phyloP scores from a whole-genome alignment of 2,113 vertebrate genomes.

The Ictalurus punctatus region DNA sequence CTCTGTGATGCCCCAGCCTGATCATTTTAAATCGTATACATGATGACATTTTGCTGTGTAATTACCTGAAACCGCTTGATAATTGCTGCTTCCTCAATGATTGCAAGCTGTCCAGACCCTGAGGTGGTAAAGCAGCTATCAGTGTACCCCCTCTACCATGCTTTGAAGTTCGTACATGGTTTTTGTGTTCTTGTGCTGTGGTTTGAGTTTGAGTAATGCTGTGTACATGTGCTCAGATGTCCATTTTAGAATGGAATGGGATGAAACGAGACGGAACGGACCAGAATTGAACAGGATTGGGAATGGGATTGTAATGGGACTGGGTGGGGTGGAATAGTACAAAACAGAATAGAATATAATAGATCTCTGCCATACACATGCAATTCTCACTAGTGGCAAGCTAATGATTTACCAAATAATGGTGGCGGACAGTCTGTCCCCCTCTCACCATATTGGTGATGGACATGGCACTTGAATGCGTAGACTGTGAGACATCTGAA shows the following conservation, averaged over 20 bases:
- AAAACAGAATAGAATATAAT: neutral
- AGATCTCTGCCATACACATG: neutral
- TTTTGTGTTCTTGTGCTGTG: neutral
- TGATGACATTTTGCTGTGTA: neutral
- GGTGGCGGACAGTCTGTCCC: neutral
- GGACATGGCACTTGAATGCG: too few relatives aligned
- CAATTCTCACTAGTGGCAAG: neutral
- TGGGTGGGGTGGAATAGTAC: neutral
- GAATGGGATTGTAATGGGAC: too few relatives aligned
- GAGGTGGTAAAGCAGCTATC: neutral
- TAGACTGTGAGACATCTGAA: too few relatives aligned
- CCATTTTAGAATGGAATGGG: neutral
- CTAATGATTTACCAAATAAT: neutral
- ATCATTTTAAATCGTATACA: neutral
- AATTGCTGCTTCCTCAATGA: neutral
- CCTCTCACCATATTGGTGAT: too few relatives aligned
- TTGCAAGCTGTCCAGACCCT: conserved; percentile 10
- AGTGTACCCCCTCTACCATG: neutral
- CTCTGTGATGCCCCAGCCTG: neutral
- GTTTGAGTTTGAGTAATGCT: neutral
- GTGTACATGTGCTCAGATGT: neutral
- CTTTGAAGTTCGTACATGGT: conserved; percentile 11
- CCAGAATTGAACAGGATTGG: too few relatives aligned
- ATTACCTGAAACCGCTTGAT: conserved; percentile 14
- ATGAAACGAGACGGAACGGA: too few relatives aligned